Evolutionary conservation across 1,140 invertebrate genomes (phyloP), one percentile per base, ranked within the genome.

Genomic region (Drosophila malerkotliana): DNA sequence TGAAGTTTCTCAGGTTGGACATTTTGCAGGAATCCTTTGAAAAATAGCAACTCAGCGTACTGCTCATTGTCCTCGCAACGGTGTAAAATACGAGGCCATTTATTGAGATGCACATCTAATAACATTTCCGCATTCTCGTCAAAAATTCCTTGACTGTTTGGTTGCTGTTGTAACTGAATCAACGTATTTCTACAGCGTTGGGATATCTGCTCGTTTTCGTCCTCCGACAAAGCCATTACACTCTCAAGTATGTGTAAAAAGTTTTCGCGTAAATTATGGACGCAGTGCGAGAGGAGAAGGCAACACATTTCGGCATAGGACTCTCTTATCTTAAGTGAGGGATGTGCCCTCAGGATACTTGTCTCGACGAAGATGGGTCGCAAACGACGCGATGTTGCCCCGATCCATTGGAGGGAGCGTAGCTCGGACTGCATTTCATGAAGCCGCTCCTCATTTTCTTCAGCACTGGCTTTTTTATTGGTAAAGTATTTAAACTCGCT

Each of bases 41-140:
- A 64, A 32, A 92, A 91, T 0, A 91, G 72, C 7, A 92, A 45
- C 59, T 85, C 91, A 0, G 82, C 63, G 24, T 78, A 83, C 55
- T 91, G 90, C 66, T 92, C 91, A 8, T 48, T 69, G 12, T 92
- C 91, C 53, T 87, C 79, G 14, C 88, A 73, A 5, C 90, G 82
- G 44, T 84, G 71, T 32, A 92, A 45, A 14, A 92, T 76, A 1
- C 90, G 66, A 9, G 91, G 90, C 58, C 79, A 77, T 51, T 81
- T 91, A 14, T 77, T 77, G 0, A 92, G 55, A 71, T 92, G 89
- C 1, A 63, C 49, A 53, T 91, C 78, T 3, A 92, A 64, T 1
- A 92, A 44, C 9, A 68, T 45, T 18, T 92, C 91, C 0, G 73
- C 82, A 34, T 82, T 90, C 53, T 91, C 90, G 26, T 91, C 83